These are phyloP conservation scores for Caenorhabditis zanzibari DNA, from an alignment of 2,888 invertebrate species.

Conservation along the genomic window DNA sequence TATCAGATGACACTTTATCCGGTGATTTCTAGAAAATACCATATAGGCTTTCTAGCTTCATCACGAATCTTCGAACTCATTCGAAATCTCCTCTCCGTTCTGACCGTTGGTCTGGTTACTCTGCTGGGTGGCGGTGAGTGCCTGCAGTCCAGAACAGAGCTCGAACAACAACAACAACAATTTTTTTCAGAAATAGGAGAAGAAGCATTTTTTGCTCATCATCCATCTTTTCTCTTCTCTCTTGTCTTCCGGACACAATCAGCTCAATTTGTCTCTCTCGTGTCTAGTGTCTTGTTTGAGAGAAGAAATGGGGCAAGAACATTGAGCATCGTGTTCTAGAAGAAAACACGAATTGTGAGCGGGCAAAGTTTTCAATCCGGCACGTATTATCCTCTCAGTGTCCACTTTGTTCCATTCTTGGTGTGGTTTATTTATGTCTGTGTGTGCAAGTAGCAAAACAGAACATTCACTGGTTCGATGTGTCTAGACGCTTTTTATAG, in stretches of 20 bases:
- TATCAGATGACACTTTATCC: not conserved
- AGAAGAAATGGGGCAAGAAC: slow-evolving; percentile 18
- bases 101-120: not conserved
- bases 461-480: not conserved
- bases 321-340: slow-evolving; percentile 41
- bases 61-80: too few species aligned
- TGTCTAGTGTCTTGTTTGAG: slow-evolving; percentile 28
- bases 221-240: slow-evolving; percentile 39
- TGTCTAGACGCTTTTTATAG: slow-evolving; percentile 29
- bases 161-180: slow-evolving; percentile 50
- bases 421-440: slow-evolving; percentile 2
- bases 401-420: slow-evolving; percentile 18
- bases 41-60: too few species aligned
- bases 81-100: not conserved
- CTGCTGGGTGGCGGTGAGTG: not conserved
- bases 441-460: slow-evolving; percentile 11
- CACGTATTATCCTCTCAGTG: slow-evolving; percentile 28
- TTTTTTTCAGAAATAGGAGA: slow-evolving; percentile 18
- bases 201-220: slow-evolving; percentile 33
- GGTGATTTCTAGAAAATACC: not conserved
- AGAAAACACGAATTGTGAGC: slow-evolving; percentile 25
- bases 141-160: slow-evolving; percentile 4
- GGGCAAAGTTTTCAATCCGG: slow-evolving; percentile 34
- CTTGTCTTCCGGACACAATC: slow-evolving; percentile 58
- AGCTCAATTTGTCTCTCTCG: slow-evolving; percentile 51